phyloP scores from a whole-genome alignment of 2,797 vertebrate species.

The Diceros bicornis region DNA sequence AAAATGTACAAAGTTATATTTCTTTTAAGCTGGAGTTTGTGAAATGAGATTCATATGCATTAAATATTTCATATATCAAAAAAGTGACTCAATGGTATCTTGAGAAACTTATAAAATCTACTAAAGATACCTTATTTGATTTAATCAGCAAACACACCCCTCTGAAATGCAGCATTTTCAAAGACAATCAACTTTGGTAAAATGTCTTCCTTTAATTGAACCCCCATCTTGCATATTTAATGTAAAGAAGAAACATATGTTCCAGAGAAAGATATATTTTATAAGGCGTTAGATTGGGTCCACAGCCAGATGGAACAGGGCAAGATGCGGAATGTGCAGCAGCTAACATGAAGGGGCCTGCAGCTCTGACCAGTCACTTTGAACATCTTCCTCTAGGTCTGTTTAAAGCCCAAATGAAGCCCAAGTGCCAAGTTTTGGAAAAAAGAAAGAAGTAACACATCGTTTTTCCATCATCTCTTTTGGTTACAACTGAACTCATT shows the following conservation, averaged over 20 bases:
- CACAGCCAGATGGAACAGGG: constrained; percentile 33
- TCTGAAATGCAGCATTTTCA: constrained; percentile 50
- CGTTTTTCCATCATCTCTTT: constrained; percentile 38
- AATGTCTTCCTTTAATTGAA: constrained; percentile 44
- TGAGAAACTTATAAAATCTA: constrained; percentile 7
- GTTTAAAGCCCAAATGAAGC: not conserved
- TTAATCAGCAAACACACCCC: not conserved
- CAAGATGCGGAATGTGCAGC: not conserved
- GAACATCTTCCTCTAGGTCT: not conserved
- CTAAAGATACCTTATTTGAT: constrained; percentile 32
- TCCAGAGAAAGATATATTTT: constrained; percentile 67
- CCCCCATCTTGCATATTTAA: constrained; percentile 22
- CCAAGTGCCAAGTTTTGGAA: not conserved
- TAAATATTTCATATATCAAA: not conserved
- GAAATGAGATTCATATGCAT: not conserved
- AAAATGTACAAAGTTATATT: constrained; percentile 35
- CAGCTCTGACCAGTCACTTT: not conserved
- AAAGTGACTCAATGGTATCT: not conserved
- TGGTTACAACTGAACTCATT: constrained; percentile 59
- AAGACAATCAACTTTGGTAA: not conserved
- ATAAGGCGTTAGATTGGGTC: constrained; percentile 57
- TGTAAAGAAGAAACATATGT: constrained; percentile 55
- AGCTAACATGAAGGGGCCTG: not conserved
- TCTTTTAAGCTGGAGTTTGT: constrained; percentile 14
- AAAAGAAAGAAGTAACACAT: not conserved